Conservation (phyloP, 2,888 invertebrate genomes). For the Malthinus seriepunctatus region DNA sequence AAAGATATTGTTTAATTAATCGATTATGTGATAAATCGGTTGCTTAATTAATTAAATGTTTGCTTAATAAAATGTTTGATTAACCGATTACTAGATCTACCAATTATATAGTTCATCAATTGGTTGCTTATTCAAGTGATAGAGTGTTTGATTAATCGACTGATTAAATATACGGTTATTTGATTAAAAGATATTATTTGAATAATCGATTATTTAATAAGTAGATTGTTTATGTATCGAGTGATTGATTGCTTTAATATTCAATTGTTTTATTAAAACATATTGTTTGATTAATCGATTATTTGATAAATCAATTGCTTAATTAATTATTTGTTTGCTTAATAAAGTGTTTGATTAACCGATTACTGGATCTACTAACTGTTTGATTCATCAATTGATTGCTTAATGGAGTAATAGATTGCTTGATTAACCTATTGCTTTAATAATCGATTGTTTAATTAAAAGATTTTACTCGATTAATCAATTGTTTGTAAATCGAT, state of each 20-base stretch:
- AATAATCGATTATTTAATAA: background rate
- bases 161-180: background rate
- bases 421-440: background rate
- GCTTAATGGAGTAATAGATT: background rate
- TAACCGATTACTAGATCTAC: too few species aligned
- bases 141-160: background rate
- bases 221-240: background rate
- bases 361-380: too few species aligned
- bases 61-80: background rate
- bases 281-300: background rate
- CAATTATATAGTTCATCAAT: too few species aligned
- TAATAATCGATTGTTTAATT: background rate
- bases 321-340: background rate
- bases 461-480: background rate
- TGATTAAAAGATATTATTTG: background rate
- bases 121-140: too few species aligned
- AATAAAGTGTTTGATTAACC: background rate
- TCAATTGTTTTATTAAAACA: background rate
- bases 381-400: too few species aligned
- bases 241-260: background rate
- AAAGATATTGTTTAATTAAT: background rate
- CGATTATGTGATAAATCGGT: background rate
- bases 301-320: background rate
- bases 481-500: background rate
- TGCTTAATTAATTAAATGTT: background rate